phyloP scores from a whole-genome alignment of 2,888 invertebrate genomes.

The Drosophila trichaetosa region DNA sequence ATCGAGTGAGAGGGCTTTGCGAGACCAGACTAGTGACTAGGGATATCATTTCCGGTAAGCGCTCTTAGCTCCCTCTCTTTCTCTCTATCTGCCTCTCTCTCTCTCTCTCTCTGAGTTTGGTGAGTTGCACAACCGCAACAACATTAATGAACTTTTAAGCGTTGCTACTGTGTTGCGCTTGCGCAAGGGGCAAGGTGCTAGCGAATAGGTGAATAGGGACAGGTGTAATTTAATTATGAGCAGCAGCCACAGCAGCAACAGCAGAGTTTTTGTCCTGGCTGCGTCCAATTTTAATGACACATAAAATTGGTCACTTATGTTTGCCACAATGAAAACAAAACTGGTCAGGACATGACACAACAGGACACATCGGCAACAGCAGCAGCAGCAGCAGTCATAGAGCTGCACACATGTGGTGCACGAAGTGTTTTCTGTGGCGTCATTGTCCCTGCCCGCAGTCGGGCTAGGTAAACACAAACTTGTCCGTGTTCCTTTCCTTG shows the following conservation, averaged over 20 bases:
- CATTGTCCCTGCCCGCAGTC: conserved; percentile 61
- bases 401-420: conserved; percentile 69
- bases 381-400: conserved; percentile 9
- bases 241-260: conserved; percentile 20
- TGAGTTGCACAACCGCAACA: conserved; percentile 43
- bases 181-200: conserved; percentile 1
- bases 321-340: conserved; percentile 78
- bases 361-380: conserved; percentile 21
- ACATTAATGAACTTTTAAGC: conserved; percentile 79
- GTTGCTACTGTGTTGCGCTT: conserved; percentile 44
- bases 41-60: conserved; percentile 63
- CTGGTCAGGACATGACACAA: conserved; percentile 78
- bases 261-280: conserved; percentile 32
- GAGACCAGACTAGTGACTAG: not conserved
- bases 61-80: conserved; percentile 1
- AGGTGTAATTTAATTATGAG: conserved; percentile 81
- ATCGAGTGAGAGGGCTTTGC: not conserved
- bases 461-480: conserved; percentile 69
- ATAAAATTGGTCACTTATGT: conserved; percentile 82
- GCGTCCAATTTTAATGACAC: conserved; percentile 82
- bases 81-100: not conserved
- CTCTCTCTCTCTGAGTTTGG: not conserved
- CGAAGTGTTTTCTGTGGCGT: conserved; percentile 66
- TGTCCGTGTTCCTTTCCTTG: conserved; percentile 26
- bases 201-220: conserved; percentile 53